Evolutionary conservation across 2,888 invertebrate genomes (phyloP), one percentile per base, ranked within the genome.

Genomic region (Cantharis rustica): DNA sequence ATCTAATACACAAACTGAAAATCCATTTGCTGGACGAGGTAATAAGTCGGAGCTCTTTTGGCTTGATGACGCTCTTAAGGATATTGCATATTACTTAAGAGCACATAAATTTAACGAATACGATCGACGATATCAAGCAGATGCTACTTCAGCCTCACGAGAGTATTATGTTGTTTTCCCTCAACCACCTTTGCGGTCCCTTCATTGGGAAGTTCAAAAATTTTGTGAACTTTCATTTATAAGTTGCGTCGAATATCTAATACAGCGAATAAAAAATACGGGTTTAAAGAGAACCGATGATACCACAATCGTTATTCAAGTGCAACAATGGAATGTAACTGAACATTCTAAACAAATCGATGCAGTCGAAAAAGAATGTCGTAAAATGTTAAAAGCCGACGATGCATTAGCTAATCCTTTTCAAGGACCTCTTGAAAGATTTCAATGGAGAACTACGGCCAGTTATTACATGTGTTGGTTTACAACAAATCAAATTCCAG

Each of bases 401-500:
- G 87, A 89, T 77, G 86, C 83, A 66, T 85, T 87, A 61, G 89
- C 89, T 13, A 84, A 88, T 79, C 92, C 92, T 1, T 92, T 92
- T 84, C 89, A 90, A 83, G 90, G 90, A 75, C 89, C 90, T 16
- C 83, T 89, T 74, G 92, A 93, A 83, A 88, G 91, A 73, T 92
- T 91, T 83, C 90, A 91, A 82, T 93, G 93, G 93, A 87, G 91
- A 62, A 89, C 90, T 0, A 89, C 92, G 0, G 92, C 92, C 0
- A 90, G 91, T 80, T 93, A 93, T 85, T 93, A 90, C 86, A 92
- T 93, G 92, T 93, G 93, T 82, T 92, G 91, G 91, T 93, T 90
- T 83, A 91, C 93, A 15, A 91, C 93, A 90, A 86, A 89, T 69
- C 89, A 89, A 77, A 87, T 84, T 16, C 88, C 90, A 4, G 88